Base-by-base conservation (phyloP, 2,797 vertebrate genomes). In the Enteromius fasciolatus region DNA sequence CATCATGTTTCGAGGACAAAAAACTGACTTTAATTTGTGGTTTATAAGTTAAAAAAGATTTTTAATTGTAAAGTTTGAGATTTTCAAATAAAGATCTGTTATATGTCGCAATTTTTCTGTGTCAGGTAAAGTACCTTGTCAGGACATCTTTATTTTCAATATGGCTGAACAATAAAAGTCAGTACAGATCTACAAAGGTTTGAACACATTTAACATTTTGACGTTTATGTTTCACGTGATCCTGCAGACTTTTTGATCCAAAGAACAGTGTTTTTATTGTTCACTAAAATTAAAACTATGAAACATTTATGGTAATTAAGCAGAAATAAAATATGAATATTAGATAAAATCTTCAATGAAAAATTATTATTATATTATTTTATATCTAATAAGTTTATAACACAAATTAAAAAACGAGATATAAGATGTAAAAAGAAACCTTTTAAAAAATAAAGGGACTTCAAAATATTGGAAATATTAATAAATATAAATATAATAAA, bases 61-160 rank as follows among this genome's bases (percentile, higher is more conserved):
- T 75, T 41, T 44, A 54, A 10, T 31, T 67, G 59, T 54, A 33
- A 76, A n/a, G 0, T 75, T 61, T 33, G 25, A 33, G 2, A 41
- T 59, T 59, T 80, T 44, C 31, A 66, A 81, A 81, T 66, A 81
- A 81, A 75, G 12, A 33, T 33, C 7, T 48, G 33, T 52, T 2
- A 54, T 6, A 33, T 36, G 18, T 73, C 10, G 17, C 17, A 0
- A 23, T 46, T 61, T 79, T 59, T 5, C 7, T 72, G 17, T 61
- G 73, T 25, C 15, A 0, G n/a, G 5, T 14, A 41, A 44, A 41
- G n/a, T 25, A 28, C 25, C 15, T 59, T 54, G 31, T 25, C 14
- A 57, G 14, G 52, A 59, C 4, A 39, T 33, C 39, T 59, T 59
- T 74, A 23, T 59, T 76, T 44, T 41, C 73, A 57, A 4, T 17